Base-by-base conservation (phyloP, 2,888 invertebrate species). In the Sphaeridia pumilis region DNA sequence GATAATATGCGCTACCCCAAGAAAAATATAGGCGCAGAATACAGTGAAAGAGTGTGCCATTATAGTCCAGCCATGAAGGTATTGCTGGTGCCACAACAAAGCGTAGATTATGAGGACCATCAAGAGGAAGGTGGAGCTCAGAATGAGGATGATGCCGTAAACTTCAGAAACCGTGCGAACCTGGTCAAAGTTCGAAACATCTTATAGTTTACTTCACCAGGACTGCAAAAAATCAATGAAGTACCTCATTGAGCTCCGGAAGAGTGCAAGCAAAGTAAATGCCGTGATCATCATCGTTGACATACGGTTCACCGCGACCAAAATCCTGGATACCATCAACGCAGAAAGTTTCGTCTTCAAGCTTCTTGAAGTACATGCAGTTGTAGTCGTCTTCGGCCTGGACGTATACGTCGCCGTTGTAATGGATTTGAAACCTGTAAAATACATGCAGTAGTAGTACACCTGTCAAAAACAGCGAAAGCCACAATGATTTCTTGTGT, bases 31-130 rank as follows among this genome's bases (percentile, higher is more conserved):
- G 4, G 48, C 20, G 22, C 47, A 53, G 36, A 48, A 53, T 43
- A 53, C 36, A 14, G 46, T 28, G 10, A 34, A 21, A 4, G 47
- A 17, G 42, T 53, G 53, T 4, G 35, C 44, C 47, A 53, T 53
- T 1, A 46, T 51, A 2, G 46, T 45, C 51, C 51, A 51, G n/a
- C 51, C 51, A 38, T 51, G 51, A 21, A 51, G 36, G 38, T 51
- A 46, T 36, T 51, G 51, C 25, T 34, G 36, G 4, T 46, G 26
- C 26, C 42, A 45, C 1, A 51, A 24, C 21, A 51, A 25, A 3
- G 20, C n/a, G 46, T 51, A 46, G 38, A 51, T 46, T 4, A 51
- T 46, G 3, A 51, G 12, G 1, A 44, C 44, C 21, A 43, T 14
- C 2, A 51, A 41, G 5, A 51, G 38, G 27, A 51, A 51, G 27